These are phyloP conservation scores for Setophaga kirtlandii DNA, from an alignment of 2,113 vertebrate genomes.

Conservation along the genomic window DNA sequence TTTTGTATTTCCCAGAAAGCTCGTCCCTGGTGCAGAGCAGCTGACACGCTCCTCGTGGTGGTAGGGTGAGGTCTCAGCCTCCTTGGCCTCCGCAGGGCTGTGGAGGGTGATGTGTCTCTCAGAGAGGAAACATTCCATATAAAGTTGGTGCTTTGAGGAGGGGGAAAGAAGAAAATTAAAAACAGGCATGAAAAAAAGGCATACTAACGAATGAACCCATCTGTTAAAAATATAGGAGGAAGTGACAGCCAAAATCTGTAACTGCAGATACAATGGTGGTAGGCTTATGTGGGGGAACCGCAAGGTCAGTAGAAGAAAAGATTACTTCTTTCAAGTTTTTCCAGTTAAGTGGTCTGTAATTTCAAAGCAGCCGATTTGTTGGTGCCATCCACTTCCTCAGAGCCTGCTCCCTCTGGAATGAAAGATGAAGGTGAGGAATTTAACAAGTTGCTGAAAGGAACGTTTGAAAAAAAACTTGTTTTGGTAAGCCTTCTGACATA, in stretches of 20 bases:
- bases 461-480: background rate
- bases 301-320: conserved; percentile 31
- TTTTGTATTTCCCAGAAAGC: conserved; percentile 13
- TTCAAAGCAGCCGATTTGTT: conserved; percentile 34
- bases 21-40: background rate
- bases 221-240: conserved; percentile 43
- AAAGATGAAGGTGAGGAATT: conserved; percentile 66
- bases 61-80: background rate
- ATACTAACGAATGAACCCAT: background rate
- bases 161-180: conserved; percentile 7
- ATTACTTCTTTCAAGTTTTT: background rate
- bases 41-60: background rate
- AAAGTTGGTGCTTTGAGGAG: background rate
- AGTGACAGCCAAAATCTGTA: conserved; percentile 15
- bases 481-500: conserved; percentile 22
- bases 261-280: background rate
- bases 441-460: conserved; percentile 62
- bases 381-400: conserved; percentile 7
- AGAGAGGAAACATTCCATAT: background rate
- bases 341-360: background rate
- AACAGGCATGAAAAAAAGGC: conserved; percentile 19
- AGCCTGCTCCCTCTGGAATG: background rate
- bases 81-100: background rate
- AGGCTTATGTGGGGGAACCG: background rate
- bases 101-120: background rate